These are phyloP conservation scores for Bettongia penicillata DNA, from an alignment of 2,113 vertebrate species.

Conservation along the genomic window DNA sequence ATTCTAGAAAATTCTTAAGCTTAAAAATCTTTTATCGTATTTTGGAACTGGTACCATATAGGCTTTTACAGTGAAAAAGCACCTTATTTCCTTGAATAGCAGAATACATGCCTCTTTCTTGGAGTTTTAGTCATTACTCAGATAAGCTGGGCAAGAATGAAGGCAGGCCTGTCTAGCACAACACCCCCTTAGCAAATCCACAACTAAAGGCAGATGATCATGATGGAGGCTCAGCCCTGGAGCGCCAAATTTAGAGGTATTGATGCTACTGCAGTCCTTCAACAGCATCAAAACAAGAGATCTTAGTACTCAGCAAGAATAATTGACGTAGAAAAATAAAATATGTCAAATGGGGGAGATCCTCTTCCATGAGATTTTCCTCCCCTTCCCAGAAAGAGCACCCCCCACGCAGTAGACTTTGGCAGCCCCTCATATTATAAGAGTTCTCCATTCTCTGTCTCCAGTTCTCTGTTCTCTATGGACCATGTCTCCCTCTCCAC, in stretches of 20 bases:
- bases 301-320: neutral
- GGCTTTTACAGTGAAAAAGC: neutral
- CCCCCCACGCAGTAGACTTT: neutral
- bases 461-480: neutral
- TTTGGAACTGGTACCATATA: neutral
- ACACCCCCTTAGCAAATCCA: neutral
- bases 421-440: neutral
- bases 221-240: neutral
- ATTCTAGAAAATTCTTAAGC: neutral
- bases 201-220: neutral
- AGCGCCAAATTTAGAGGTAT: neutral
- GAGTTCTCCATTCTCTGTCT: neutral
- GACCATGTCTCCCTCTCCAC: neutral
- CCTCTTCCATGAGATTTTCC: neutral
- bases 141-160: neutral
- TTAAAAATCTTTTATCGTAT: neutral
- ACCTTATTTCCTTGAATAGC: neutral
- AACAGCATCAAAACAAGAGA: neutral
- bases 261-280: neutral
- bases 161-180: neutral
- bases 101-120: neutral
- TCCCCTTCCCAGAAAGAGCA: neutral
- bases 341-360: neutral
- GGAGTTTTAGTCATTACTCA: neutral
- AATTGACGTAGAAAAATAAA: neutral